A percentile compares a stretch with the other conserved stretches of the same genome.
Evolutionary conservation across 2,797 vertebrate species (phyloP).

Genomic region (Cichlasoma orientale): DNA sequence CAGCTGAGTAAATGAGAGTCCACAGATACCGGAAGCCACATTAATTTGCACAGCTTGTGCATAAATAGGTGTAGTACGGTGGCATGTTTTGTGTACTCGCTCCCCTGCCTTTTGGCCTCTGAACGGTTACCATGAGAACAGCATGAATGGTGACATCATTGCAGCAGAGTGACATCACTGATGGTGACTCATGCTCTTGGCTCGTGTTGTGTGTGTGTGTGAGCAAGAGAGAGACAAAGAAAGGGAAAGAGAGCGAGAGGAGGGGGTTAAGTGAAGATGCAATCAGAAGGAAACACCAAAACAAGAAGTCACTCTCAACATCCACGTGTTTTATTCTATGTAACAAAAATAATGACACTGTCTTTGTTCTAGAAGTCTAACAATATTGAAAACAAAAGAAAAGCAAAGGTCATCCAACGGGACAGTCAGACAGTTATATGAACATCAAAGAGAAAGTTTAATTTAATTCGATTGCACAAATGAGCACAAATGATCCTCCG

Average conservation of each 20-base stretch:
- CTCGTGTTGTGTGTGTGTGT: constrained; percentile 7
- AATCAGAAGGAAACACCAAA: neutral
- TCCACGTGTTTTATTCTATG: constrained; percentile 83
- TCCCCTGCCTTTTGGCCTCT: constrained; percentile 35
- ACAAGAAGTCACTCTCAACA: constrained; percentile 55
- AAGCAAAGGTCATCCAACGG: constrained; percentile 40
- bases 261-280: neutral
- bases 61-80: neutral
- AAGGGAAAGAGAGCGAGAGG: neutral
- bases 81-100: neutral
- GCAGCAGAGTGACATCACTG: constrained; percentile 74
- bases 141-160: constrained; percentile 73
- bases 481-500: constrained; percentile 66
- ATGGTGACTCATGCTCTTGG: constrained; percentile 75
- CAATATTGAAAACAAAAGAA: constrained; percentile 61
- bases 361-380: constrained; percentile 78
- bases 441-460: constrained; percentile 68
- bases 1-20: constrained; percentile 28
- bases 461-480: constrained; percentile 72
- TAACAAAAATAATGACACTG: constrained; percentile 86
- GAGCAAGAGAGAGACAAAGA: neutral
- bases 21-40: constrained; percentile 1
- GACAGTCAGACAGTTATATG: constrained; percentile 67
- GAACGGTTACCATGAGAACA: constrained; percentile 78
- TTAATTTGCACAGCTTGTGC: constrained; percentile 20